Evolutionary conservation across 2,797 vertebrate species (phyloP).

Genomic region (Smutsia temminckii): DNA sequence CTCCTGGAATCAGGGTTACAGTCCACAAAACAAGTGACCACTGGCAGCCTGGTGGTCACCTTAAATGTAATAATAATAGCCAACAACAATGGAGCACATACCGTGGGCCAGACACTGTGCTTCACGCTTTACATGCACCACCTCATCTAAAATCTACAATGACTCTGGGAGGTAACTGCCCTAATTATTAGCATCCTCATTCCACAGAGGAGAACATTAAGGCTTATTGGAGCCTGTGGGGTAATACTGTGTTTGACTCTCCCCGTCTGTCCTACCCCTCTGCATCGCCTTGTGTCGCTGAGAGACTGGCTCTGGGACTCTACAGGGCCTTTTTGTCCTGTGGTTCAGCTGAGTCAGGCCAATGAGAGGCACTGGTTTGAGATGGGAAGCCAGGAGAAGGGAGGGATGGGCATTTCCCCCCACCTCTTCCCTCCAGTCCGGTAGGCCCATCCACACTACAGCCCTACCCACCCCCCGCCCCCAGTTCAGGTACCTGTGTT

Average conservation of each 20-base stretch:
- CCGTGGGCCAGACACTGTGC: accelerated
- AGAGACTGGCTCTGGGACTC: background rate
- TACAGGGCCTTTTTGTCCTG: background rate
- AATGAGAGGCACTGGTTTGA: background rate
- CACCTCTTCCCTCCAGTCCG: background rate
- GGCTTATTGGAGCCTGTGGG: background rate
- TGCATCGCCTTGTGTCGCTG: background rate
- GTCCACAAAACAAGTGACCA: background rate
- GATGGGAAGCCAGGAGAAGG: background rate
- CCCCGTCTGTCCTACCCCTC: background rate
- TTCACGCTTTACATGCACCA: background rate
- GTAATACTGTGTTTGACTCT: background rate
- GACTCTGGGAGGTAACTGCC: background rate
- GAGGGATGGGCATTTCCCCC: background rate
- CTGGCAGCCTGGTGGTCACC: background rate
- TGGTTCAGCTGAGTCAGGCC: background rate
- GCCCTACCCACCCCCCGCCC: background rate
- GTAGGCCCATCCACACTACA: background rate
- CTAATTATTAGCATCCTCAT: background rate
- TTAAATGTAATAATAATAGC: background rate
- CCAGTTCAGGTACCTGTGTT: background rate
- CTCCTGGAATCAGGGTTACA: background rate
- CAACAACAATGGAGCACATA: accelerated
- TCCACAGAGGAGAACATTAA: background rate
- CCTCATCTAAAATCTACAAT: background rate